A percentile compares a stretch with the other conserved stretches of the same genome.
These are phyloP conservation scores for Polia nebulosa DNA, from an alignment of 2,888 invertebrate species.

Conservation along the genomic window DNA sequence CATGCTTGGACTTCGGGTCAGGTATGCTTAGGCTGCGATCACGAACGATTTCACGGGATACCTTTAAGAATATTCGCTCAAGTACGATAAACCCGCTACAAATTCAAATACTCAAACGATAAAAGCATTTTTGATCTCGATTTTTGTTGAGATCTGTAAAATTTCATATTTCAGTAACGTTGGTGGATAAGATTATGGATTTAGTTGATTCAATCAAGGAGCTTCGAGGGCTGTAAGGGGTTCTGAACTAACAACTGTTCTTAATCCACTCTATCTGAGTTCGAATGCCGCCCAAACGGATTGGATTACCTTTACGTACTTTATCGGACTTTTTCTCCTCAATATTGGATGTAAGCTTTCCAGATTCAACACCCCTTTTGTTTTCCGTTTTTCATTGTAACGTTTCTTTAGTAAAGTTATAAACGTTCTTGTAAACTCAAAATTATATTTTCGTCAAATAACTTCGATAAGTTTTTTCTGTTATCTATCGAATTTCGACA, in stretches of 20 bases:
- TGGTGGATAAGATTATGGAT: slow-evolving; percentile 70
- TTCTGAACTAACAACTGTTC: slow-evolving; percentile 72
- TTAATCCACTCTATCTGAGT: slow-evolving; percentile 68
- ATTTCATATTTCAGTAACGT: slow-evolving; percentile 75
- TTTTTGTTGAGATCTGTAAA: slow-evolving; percentile 78
- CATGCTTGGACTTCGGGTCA: slow-evolving; percentile 68
- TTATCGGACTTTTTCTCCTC: slow-evolving; percentile 66
- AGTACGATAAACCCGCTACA: slow-evolving; percentile 76
- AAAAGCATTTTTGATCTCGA: slow-evolving; percentile 82
- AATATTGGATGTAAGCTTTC: slow-evolving; percentile 66
- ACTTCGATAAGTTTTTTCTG: background rate
- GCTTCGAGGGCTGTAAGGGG: slow-evolving; percentile 63
- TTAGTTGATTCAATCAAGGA: slow-evolving; percentile 72
- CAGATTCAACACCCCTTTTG: slow-evolving; percentile 59
- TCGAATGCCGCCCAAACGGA: slow-evolving; percentile 69
- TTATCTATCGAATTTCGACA: background rate
- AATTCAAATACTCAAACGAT: slow-evolving; percentile 84
- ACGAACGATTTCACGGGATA: slow-evolving; percentile 75
- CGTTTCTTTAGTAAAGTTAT: background rate
- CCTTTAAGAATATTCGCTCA: slow-evolving; percentile 81
- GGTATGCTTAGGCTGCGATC: slow-evolving; percentile 74
- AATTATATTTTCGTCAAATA: background rate
- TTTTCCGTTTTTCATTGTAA: slow-evolving; percentile 35
- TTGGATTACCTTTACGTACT: slow-evolving; percentile 71
- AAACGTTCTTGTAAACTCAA: background rate